Conservation (phyloP, 2,113 vertebrate genomes). For the Shinisaurus crocodilurus region DNA sequence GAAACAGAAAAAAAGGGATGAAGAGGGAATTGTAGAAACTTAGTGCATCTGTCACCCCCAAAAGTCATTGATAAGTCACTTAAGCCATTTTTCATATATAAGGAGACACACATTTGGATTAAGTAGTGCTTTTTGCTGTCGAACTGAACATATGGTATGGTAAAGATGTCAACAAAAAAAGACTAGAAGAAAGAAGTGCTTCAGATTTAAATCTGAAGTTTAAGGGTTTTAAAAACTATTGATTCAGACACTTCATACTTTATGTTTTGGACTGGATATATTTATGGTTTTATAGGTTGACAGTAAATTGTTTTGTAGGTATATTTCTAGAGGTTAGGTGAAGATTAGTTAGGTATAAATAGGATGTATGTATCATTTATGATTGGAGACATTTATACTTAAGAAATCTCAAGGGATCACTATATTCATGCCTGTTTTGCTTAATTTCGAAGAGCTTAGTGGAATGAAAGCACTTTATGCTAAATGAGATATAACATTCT, state of each 20-base stretch:
- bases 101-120: background rate
- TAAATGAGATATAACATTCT: background rate
- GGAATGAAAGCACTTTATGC: background rate
- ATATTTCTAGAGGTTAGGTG: background rate
- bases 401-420: background rate
- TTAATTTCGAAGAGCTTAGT: background rate
- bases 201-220: background rate
- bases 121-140: background rate
- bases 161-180: background rate
- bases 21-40: background rate
- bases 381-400: background rate
- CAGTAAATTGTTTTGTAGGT: background rate
- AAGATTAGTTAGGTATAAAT: background rate
- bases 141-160: background rate
- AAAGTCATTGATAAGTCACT: background rate
- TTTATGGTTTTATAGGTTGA: background rate
- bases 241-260: background rate
- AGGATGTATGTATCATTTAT: background rate
- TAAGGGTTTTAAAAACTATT: background rate
- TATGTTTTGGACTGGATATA: background rate
- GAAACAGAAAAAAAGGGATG: background rate
- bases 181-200: background rate
- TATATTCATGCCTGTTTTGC: background rate
- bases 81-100: background rate
- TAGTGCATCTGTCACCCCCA: background rate